These are phyloP conservation scores for Macaria notata DNA, from an alignment of 2,888 invertebrate species.

Conservation along the genomic window DNA sequence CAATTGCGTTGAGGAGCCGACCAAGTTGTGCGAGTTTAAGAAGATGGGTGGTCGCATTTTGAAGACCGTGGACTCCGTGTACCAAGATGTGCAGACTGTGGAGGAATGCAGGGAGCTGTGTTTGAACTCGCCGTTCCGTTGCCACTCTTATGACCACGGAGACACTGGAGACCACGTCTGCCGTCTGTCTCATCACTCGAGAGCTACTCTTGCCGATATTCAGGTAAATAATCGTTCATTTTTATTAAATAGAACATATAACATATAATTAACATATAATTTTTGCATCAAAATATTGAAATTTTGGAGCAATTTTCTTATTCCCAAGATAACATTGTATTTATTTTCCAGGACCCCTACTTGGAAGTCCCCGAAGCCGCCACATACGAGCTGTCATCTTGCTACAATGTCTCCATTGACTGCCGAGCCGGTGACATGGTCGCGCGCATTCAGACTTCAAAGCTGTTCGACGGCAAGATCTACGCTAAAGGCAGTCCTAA, in stretches of 20 bases:
- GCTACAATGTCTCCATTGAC: conserved; percentile 97
- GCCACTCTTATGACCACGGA: conserved; percentile 96
- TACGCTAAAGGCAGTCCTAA: conserved; percentile 97
- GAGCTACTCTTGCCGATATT: conserved; percentile 93
- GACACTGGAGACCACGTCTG: conserved; percentile 97
- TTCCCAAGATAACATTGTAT: too few relatives aligned
- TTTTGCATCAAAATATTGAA: too few relatives aligned
- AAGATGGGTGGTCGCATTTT: conserved; percentile 93
- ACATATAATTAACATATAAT: too few relatives aligned
- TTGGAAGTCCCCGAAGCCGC: conserved; percentile 95
- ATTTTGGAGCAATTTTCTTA: too few relatives aligned
- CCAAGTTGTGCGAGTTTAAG: conserved; percentile 96
- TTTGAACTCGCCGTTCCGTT: conserved; percentile 93
- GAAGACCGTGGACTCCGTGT: conserved; percentile 96
- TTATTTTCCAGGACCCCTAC: conserved; percentile 87
- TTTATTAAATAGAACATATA: too few relatives aligned
- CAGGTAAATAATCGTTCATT: conserved; percentile 80
- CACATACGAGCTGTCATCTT: conserved; percentile 95
- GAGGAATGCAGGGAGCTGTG: conserved; percentile 95
- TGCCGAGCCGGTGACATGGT: conserved; percentile 97
- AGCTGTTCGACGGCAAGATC: conserved; percentile 96
- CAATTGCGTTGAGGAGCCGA: conserved; percentile 96
- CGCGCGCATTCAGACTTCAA: conserved; percentile 94
- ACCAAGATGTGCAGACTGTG: conserved; percentile 92
- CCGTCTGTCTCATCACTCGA: conserved; percentile 94